Base-by-base conservation (phyloP, 2,113 vertebrate genomes). In the Andinoacara biseriatus region DNA sequence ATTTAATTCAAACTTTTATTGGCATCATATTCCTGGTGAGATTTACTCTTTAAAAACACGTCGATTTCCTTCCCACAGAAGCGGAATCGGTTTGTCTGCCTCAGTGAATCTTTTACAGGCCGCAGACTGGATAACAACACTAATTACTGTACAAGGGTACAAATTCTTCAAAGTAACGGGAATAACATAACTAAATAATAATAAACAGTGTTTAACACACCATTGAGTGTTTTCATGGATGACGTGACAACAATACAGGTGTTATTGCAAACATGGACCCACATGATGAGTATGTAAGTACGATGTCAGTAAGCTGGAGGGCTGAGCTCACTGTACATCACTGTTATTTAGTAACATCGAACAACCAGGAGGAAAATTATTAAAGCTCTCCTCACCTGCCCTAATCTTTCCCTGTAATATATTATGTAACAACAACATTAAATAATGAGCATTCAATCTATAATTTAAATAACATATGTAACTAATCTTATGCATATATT, bases 261-360 rank as follows among this genome's bases (percentile, higher is more conserved):
- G 38, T 10, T 2, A 26, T 67, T 67, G 46, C 63, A 67, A 46
- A 46, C 22, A 46, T 26, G 63, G 63, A 46, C 15, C 24, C 29
- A 69, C 63, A 49, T 69, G 7, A 29, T 0, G 0, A 69, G 0
- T 46, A n/a, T n/a, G n/a, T n/a, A 67, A 46, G 63, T 67, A 11
- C 1, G 38, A 62, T 38, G 38, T 46, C 38, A 26, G 40, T 18
- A 46, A 26, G 63, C 11, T 69, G 43, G 40, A 69, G 20, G 49
- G 63, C 15, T 69, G 24, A 69, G 18, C 24, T 31, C 43, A 52
- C 24, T 31, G 24, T 10, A 69, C 49, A 24, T 2, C 46, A 24
- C 63, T 49, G 9, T 40, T 24, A 57, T 69, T 69, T 49, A 49
- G 40, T 69, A 29, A 29, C 29, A 69, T 69, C 22, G 49, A 18